Base-by-base conservation (phyloP, 2,797 vertebrate genomes). In the Arremon aurantiirostris region DNA sequence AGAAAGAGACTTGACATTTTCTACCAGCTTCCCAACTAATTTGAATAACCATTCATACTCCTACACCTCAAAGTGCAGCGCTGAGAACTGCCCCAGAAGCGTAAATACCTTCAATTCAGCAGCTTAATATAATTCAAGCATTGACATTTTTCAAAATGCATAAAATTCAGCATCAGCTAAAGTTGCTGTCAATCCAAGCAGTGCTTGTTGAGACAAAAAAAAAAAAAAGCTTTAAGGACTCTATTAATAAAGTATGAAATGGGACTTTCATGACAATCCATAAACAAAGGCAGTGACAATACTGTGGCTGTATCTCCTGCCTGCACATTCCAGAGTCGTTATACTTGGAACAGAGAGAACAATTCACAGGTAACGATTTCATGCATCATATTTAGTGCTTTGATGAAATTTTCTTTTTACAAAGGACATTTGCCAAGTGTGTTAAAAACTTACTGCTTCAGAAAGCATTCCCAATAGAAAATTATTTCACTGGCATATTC, bases 201-300 rank as follows among this genome's bases (percentile, higher is more conserved):
- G 30, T 55, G 90, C 70, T 95, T 50, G 63, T 66, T 35, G 37
- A 89, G 55, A 44, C 19, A 28, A 80, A 92, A 95, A 85, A 94
- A 84, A 82, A n/a, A n/a, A 93, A 91, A 63, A 34, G 56, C 87
- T 91, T 86, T 94, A 94, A 94, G 87, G 86, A 94, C 91, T 90
- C 90, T 91, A 95, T 96, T 93, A 96, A 96, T 94, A 93, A 96
- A 86, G 93, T 94, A 96, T 97, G 94, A 96, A 96, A 94, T 91
- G 94, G 77, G 93, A 90, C 89, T 96, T 96, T 88, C 79, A 71
- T 37, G 77, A 93, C 59, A 77, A 92, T 78, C 61, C 82, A 87
- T 85, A 95, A 96, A 96, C 94, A 96, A 93, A 72, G 89, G 71
- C 78, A 78, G 49, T 55, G 92, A 94, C 91, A 86, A 95, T 73